Conservation (phyloP, 1,140 invertebrate genomes). For the Coenobita brevimanus region DNA sequence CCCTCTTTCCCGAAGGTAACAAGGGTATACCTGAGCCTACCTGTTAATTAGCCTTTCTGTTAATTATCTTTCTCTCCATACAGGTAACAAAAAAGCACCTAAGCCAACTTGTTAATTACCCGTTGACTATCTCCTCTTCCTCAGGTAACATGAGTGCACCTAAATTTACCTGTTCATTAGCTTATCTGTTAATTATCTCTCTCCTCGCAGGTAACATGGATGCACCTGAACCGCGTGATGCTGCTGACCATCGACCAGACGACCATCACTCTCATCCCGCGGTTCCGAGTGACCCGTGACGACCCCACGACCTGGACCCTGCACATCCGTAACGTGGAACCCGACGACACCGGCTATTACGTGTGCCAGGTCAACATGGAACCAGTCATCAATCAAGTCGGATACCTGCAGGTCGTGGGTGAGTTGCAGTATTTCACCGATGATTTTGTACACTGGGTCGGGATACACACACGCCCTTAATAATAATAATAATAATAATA, state of each 20-base stretch:
- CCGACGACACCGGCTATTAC: constrained; percentile 71
- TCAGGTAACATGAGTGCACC: too few species aligned
- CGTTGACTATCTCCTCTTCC: too few species aligned
- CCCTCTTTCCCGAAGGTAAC: too few species aligned
- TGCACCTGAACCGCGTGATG: constrained; percentile 71
- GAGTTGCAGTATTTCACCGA: too few species aligned
- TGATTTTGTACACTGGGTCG: not conserved
- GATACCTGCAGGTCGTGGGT: constrained; percentile 72
- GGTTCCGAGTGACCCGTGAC: constrained; percentile 69
- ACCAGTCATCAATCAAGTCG: constrained; percentile 72
- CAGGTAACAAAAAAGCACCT: too few species aligned
- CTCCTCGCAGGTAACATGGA: constrained; percentile 71
- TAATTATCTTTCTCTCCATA: too few species aligned
- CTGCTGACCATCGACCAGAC: constrained; percentile 71
- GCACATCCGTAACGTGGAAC: constrained; percentile 70
- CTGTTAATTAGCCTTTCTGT: too few species aligned
- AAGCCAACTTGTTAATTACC: too few species aligned
- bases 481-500: not conserved
- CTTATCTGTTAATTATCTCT: not conserved
- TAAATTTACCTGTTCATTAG: not conserved
- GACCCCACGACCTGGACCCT: constrained; percentile 71
- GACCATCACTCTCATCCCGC: constrained; percentile 71
- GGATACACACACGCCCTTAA: not conserved
- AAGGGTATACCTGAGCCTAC: too few species aligned
- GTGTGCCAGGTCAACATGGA: constrained; percentile 73